Conservation (phyloP, 2,113 vertebrate species). For the Todiramphus chloris region DNA sequence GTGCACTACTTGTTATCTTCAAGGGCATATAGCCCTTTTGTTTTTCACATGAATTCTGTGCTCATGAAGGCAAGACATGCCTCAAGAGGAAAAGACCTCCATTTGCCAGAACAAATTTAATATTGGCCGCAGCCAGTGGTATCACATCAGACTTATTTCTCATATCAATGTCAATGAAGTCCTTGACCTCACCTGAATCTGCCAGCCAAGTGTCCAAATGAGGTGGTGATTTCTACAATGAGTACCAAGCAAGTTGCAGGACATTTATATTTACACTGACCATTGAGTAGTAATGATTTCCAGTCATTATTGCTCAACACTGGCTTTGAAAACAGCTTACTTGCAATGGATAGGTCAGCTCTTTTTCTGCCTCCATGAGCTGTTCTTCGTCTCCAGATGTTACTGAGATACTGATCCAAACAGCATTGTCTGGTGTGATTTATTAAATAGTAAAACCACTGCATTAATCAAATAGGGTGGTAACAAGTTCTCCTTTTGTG, state of each 20-base stretch:
- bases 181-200: background rate
- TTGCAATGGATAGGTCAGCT: background rate
- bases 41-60: background rate
- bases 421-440: background rate
- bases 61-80: background rate
- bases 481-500: background rate
- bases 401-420: background rate
- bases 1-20: background rate
- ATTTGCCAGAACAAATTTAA: background rate
- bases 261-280: background rate
- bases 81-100: background rate
- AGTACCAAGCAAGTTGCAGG: background rate
- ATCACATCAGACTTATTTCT: background rate
- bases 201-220: background rate
- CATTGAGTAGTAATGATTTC: rapidly evolving
- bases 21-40: background rate
- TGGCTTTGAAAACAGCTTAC: background rate
- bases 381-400: background rate
- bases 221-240: background rate
- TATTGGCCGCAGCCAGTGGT: rapidly evolving
- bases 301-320: background rate
- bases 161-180: background rate
- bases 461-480: background rate
- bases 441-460: background rate
- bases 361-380: background rate